Conservation (phyloP, 2,113 vertebrate genomes). For the Phodopus roborovskii region DNA sequence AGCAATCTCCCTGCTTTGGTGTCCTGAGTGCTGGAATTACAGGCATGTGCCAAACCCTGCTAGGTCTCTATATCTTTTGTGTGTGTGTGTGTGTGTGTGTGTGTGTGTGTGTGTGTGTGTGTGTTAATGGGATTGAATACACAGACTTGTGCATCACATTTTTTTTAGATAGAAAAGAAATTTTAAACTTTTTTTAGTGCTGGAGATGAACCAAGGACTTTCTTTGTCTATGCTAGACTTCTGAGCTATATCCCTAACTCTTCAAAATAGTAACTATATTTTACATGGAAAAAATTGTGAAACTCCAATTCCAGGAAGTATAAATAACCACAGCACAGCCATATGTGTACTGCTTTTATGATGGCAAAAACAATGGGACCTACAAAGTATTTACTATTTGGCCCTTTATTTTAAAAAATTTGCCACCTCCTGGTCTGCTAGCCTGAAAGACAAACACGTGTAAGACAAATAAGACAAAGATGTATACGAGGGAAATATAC, state of each 20-base stretch:
- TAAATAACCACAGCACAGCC: not conserved
- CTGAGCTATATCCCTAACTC: not conserved
- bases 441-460: not conserved
- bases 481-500: not conserved
- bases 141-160: not conserved
- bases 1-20: not conserved
- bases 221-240: not conserved
- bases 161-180: not conserved
- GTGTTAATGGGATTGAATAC: not conserved
- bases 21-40: not conserved
- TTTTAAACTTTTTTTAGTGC: not conserved
- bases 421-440: not conserved
- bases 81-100: too few species aligned
- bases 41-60: not conserved
- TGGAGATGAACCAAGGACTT: not conserved
- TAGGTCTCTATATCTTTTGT: not conserved
- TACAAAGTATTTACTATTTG: slow-evolving; percentile 34
- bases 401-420: slow-evolving; percentile 1
- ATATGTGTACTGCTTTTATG: not conserved
- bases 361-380: not conserved
- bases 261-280: not conserved
- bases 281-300: not conserved
- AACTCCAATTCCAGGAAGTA: not conserved
- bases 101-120: too few species aligned
- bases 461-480: not conserved